Base-by-base conservation (phyloP, 92 coral and sea anemone genomes). In the Epizoanthus illoricatus region DNA sequence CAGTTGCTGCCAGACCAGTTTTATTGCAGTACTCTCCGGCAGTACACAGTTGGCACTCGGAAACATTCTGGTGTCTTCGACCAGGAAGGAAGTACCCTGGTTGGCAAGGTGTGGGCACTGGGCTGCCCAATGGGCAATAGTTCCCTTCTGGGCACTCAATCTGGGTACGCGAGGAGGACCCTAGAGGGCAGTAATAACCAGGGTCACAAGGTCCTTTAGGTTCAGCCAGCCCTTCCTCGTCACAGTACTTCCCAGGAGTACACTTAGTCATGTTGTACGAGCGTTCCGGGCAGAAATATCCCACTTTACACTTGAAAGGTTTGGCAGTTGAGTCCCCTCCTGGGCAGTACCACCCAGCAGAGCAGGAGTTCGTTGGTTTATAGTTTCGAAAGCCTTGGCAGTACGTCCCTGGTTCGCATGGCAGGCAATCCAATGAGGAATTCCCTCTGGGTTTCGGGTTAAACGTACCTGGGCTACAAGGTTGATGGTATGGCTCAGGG, bases 281-380 rank as follows among this genome's bases (percentile, higher is more conserved):
- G 42, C 89, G 88, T 18, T 49, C 70, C 0, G 91, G 91, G 66
- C 99, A 96, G 76, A 73, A 96, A 89, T 88, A 89, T 5, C 99
- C 91, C 17, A 58, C 85, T 63, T 89, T 64, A 71, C 99, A 96
- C 33, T 80, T 88, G 12, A 82, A 83, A 0, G 99, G 93, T 28
- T 81, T 79, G 33, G 97, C 83, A 65, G 57, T 84, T 0, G 84
- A 40, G 62, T 94, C 85, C 15, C 98, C 98, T 63, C 99, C 99
- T 23, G 98, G 98, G 69, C 99, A 96, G 81, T 91, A 96, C 86
- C 90, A 96, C 23, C 99, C 99, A 41, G 91, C 81, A 7, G 93
- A 90, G 81, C 99, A 96, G 4, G 93, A 89, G 74, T 91, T 90
- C 33, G 99, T 91, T 5, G 99, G 98, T 49, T 86, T 85, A 13